These are phyloP conservation scores for Scaptodrosophila latifasciaeformis DNA, from an alignment of 2,888 invertebrate genomes.

Conservation along the genomic window DNA sequence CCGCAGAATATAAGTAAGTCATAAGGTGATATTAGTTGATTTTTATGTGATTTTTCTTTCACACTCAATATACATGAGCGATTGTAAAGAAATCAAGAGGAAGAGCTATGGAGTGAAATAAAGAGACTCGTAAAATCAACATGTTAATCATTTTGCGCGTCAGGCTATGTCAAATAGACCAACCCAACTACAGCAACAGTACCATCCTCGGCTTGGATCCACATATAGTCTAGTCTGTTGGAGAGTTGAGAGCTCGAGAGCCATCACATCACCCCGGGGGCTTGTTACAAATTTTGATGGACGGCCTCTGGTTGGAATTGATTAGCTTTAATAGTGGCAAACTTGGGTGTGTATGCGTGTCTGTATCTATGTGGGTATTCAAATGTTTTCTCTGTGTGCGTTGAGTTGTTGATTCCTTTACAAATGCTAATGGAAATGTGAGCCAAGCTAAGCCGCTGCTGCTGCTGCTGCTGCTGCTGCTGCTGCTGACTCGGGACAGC, in stretches of 20 bases:
- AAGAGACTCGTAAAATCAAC: too few species aligned
- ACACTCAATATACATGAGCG: too few species aligned
- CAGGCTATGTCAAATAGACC: slow-evolving; percentile 53
- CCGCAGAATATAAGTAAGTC: too few species aligned
- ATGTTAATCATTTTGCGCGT: slow-evolving; percentile 62
- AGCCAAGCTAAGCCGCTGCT: slow-evolving; percentile 2
- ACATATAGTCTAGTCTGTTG: too few species aligned
- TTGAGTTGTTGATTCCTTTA: slow-evolving; percentile 26
- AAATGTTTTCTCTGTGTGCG: not conserved
- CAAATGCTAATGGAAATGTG: slow-evolving; percentile 43
- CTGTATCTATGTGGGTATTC: not conserved
- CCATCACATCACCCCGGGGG: slow-evolving; percentile 45
- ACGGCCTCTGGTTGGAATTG: slow-evolving; percentile 56
- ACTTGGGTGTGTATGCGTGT: slow-evolving; percentile 24
- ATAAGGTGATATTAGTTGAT: too few species aligned
- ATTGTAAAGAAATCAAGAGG: too few species aligned
- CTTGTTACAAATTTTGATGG: slow-evolving; percentile 69
- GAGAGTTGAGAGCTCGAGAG: too few species aligned
- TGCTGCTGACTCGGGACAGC: not conserved
- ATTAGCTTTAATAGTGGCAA: slow-evolving; percentile 65
- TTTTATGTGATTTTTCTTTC: too few species aligned
- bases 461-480: not conserved
- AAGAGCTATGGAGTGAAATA: too few species aligned
- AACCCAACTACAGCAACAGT: not conserved
- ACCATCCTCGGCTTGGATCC: not conserved